Percentiles rank a stretch among this genome's conserved stretches.
Evolutionary conservation across 92 coral and sea anemone genomes (phyloP).

Genomic region (Nematostella vectensis): DNA sequence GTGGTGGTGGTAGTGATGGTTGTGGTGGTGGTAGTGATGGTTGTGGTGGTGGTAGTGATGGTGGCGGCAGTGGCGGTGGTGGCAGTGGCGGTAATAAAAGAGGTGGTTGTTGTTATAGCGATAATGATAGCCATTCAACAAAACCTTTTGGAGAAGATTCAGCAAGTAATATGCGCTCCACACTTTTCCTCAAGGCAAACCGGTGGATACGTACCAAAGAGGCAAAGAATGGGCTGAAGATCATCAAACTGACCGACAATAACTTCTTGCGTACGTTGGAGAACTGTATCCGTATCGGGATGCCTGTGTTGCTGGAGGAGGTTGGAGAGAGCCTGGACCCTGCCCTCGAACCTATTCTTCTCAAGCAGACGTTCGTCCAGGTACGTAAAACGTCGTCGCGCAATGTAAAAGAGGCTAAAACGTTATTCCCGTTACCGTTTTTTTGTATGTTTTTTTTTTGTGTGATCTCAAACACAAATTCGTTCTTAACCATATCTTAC

Average conservation of each 20-base stretch:
- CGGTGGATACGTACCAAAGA: slow-evolving; percentile 98
- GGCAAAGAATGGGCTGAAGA: slow-evolving; percentile 93
- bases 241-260: slow-evolving; percentile 91
- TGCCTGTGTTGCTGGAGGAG: slow-evolving; percentile 98
- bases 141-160: too few relatives aligned
- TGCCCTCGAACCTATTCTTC: slow-evolving; percentile 86
- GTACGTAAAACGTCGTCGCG: slow-evolving; percentile 21
- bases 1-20: too few relatives aligned
- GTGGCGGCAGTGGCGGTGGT: too few relatives aligned
- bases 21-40: too few relatives aligned
- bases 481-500: too few relatives aligned
- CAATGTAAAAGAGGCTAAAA: not conserved
- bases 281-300: slow-evolving; percentile 97
- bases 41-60: too few relatives aligned
- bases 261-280: slow-evolving; percentile 95
- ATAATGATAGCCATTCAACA: too few relatives aligned
- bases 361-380: slow-evolving; percentile 95
- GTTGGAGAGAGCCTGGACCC: slow-evolving; percentile 97
- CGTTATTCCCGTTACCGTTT: not conserved
- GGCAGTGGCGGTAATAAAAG: too few relatives aligned
- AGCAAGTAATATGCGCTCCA: not conserved
- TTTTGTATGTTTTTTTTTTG: too few relatives aligned
- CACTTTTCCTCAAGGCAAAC: slow-evolving; percentile 55
- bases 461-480: too few relatives aligned
- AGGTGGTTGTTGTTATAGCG: too few relatives aligned